A percentile compares a stretch with the other conserved stretches of the same genome.
These are phyloP conservation scores for Bos javanicus DNA, from an alignment of 2,113 vertebrate species.

Conservation along the genomic window DNA sequence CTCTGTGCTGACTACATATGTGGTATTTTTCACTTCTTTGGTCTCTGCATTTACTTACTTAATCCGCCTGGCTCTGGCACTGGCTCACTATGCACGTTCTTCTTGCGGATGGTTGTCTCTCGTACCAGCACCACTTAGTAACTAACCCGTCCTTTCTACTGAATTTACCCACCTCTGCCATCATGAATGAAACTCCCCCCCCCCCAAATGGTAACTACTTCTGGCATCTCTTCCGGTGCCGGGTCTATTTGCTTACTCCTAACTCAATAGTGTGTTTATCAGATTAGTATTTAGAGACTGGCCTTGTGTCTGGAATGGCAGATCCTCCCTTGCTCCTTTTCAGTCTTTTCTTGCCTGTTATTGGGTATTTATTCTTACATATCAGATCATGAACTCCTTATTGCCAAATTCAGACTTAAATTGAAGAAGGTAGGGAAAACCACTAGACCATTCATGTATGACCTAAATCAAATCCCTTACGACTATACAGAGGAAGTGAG, in stretches of 20 bases:
- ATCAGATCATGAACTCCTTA: not conserved
- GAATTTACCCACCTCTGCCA: not conserved
- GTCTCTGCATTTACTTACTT: rapidly evolving
- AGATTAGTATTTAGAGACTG: rapidly evolving
- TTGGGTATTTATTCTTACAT: not conserved
- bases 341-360: not conserved
- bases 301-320: rapidly evolving
- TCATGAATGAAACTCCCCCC: not conserved
- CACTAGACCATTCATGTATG: not conserved
- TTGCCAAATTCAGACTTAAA: not conserved
- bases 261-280: rapidly evolving
- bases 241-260: not conserved
- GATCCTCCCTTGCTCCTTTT: not conserved
- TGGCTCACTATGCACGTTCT: rapidly evolving
- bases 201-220: rapidly evolving
- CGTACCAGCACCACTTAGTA: rapidly evolving
- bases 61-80: rapidly evolving
- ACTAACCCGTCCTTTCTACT: not conserved
- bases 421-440: not conserved
- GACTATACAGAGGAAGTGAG: not conserved
- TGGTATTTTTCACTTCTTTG: not conserved
- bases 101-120: rapidly evolving
- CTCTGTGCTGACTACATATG: rapidly evolving
- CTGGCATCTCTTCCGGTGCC: not conserved
- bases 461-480: not conserved